phyloP scores from a whole-genome alignment of 2,113 vertebrate genomes.

The Sclerurus mexicanus region DNA sequence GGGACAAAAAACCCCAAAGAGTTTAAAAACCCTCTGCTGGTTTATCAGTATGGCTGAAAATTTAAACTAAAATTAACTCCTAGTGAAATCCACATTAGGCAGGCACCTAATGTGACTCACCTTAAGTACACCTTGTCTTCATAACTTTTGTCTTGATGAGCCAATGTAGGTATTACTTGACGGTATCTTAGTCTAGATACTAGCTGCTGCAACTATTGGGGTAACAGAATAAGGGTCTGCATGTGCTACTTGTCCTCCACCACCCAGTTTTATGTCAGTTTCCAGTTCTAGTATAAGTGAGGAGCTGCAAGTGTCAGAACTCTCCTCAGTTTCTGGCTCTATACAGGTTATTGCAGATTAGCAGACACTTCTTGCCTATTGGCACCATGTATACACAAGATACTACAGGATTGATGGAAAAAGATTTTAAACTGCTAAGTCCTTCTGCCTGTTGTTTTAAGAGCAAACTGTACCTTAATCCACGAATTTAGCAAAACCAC shows the following conservation, averaged over 20 bases:
- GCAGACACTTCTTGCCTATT: background rate
- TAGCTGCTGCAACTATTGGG: accelerated
- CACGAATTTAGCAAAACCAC: background rate
- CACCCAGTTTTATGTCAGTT: background rate
- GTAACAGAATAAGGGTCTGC: background rate
- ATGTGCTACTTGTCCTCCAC: background rate
- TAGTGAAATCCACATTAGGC: background rate
- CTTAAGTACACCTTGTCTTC: background rate
- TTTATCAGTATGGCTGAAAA: background rate
- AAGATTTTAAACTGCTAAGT: background rate
- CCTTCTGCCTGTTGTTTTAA: background rate
- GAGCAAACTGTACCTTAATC: background rate
- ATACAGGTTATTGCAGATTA: background rate
- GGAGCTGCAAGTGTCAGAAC: background rate
- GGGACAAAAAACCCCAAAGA: background rate
- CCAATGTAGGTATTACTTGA: background rate
- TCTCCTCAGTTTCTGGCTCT: background rate
- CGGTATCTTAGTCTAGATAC: background rate
- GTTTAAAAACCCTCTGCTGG: background rate
- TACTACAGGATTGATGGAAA: background rate
- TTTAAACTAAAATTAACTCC: background rate
- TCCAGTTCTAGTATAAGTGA: background rate
- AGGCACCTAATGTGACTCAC: background rate
- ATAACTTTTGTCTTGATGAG: background rate
- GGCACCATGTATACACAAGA: background rate